Conservation (phyloP, 2,888 invertebrate species). For the Euspilapteryx auroguttella region DNA sequence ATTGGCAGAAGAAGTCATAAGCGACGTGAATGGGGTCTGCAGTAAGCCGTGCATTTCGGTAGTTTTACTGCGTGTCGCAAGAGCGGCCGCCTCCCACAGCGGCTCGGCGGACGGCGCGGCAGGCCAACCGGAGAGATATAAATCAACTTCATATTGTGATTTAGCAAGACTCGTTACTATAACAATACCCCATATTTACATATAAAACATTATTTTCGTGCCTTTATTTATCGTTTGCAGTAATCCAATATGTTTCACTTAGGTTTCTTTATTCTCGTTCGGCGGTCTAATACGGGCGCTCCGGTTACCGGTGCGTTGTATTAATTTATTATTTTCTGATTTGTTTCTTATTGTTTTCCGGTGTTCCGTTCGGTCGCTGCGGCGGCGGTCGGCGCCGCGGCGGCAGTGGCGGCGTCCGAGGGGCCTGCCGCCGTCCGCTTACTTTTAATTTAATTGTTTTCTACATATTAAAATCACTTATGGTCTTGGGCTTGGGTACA, state of each 20-base stretch:
- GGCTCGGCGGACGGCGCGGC: neutral
- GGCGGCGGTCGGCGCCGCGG: neutral
- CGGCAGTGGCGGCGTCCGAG: too few relatives aligned
- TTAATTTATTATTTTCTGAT: conserved; percentile 30
- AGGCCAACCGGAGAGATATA: conserved; percentile 54
- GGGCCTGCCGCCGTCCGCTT: too few relatives aligned
- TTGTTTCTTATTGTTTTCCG: conserved; percentile 6
- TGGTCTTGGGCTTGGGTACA: too few relatives aligned
- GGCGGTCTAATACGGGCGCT: conserved; percentile 18
- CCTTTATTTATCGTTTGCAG: conserved; percentile 35
- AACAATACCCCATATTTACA: conserved; percentile 64
- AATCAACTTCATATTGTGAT: conserved; percentile 61
- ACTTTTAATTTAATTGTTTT: too few relatives aligned
- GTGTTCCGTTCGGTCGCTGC: conserved; percentile 12
- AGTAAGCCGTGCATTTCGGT: too few relatives aligned
- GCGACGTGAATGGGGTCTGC: too few relatives aligned
- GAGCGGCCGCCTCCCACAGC: conserved; percentile 2
- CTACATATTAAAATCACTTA: too few relatives aligned
- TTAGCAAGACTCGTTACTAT: conserved; percentile 67
- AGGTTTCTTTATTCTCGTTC: conserved; percentile 16
- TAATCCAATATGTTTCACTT: conserved; percentile 17
- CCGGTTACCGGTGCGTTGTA: conserved; percentile 20
- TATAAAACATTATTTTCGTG: conserved; percentile 52
- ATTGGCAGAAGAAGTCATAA: too few relatives aligned
- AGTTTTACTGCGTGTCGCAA: neutral